Conservation (phyloP, 2,797 vertebrate species). For the Pterois miles region DNA sequence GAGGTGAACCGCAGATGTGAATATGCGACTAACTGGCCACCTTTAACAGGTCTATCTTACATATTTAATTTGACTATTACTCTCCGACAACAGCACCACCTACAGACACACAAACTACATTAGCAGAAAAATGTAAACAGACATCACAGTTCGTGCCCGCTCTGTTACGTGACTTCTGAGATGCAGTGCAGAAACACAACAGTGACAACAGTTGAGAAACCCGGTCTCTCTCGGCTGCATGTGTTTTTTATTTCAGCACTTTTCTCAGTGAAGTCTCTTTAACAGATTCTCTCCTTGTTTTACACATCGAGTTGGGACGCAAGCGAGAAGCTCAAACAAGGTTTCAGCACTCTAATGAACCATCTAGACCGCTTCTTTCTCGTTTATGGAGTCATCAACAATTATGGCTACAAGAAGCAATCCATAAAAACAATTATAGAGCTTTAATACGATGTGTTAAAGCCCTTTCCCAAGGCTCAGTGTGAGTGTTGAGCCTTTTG, state of each 20-base stretch:
- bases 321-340: not conserved
- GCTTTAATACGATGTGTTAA: constrained; percentile 31
- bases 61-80: not conserved
- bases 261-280: constrained; percentile 1
- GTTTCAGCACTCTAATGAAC: constrained; percentile 11
- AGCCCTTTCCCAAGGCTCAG: constrained; percentile 27
- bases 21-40: not conserved
- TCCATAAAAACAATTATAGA: constrained; percentile 53
- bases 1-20: not conserved
- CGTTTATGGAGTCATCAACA: constrained; percentile 52
- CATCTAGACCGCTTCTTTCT: constrained; percentile 1
- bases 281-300: constrained; percentile 28
- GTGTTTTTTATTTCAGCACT: constrained; percentile 7
- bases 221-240: not conserved
- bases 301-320: not conserved
- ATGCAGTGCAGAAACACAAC: not conserved
- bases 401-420: constrained; percentile 52
- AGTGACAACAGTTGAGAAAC: not conserved
- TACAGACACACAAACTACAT: not conserved
- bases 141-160: not conserved
- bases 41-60: not conserved
- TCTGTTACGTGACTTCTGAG: not conserved
- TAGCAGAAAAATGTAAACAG: not conserved
- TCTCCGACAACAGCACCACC: not conserved
- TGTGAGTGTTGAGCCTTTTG: not conserved